phyloP scores from a whole-genome alignment of 2,888 invertebrate species.

The Scaptodrosophila latifasciaeformis region DNA sequence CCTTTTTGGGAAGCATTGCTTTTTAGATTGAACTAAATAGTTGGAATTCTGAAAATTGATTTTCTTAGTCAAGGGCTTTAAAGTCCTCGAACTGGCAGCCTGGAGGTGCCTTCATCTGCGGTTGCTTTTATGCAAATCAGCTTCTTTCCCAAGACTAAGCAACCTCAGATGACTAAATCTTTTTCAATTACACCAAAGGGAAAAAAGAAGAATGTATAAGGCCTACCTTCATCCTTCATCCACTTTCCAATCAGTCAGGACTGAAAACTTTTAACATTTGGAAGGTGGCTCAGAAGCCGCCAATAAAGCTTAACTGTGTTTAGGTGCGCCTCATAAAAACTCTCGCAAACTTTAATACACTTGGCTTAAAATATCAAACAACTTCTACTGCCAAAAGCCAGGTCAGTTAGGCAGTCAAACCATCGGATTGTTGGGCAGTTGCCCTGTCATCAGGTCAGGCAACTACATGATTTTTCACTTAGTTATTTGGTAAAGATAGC shows the following conservation, averaged over 20 bases:
- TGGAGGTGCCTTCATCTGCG: conserved; percentile 4
- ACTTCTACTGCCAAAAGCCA: background rate
- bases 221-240: no score
- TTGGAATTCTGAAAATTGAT: conserved; percentile 48
- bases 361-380: conserved; percentile 30
- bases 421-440: no score
- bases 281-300: conserved; percentile 6
- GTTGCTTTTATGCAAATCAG: conserved; percentile 39
- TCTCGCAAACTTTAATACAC: conserved; percentile 26
- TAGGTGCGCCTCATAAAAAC: conserved; percentile 18
- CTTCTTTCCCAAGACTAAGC: conserved; percentile 40
- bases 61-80: conserved; percentile 31
- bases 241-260: conserved; percentile 2
- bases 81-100: background rate
- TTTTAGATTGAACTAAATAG: conserved; percentile 21
- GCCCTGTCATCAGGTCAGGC: no score
- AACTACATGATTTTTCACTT: conserved; percentile 52
- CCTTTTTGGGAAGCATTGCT: no score
- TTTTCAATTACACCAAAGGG: conserved; percentile 39
- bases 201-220: no score
- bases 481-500: conserved; percentile 9
- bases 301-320: conserved; percentile 32
- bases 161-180: conserved; percentile 29
- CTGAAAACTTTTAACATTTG: conserved; percentile 26
- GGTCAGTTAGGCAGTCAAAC: no score